phyloP scores from a whole-genome alignment of 23 tunicate genomes.

The Trididemnum miniatum region DNA sequence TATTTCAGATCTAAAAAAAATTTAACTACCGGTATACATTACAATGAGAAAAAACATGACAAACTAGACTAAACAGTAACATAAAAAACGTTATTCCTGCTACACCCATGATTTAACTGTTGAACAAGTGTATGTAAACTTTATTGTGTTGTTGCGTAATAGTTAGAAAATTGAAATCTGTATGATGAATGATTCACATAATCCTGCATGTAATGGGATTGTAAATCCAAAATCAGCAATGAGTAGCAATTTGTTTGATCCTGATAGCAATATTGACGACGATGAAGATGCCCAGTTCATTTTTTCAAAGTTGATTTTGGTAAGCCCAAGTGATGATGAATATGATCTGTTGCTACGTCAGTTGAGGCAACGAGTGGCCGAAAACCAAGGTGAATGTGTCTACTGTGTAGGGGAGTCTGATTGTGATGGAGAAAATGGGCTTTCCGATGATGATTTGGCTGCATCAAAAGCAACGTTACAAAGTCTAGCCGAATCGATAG shows the following conservation, averaged over 20 bases:
- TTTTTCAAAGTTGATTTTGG: slow-evolving; percentile 32
- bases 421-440: slow-evolving; percentile 61
- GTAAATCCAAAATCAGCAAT: too few species aligned
- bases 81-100: too few species aligned
- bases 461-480: slow-evolving; percentile 64
- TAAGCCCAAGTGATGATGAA: slow-evolving; percentile 79
- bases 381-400: slow-evolving; percentile 93
- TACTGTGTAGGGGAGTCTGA: slow-evolving; percentile 82
- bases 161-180: too few species aligned
- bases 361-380: slow-evolving; percentile 48
- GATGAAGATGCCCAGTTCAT: not conserved
- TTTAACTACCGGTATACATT: too few species aligned
- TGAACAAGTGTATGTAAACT: too few species aligned
- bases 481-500: slow-evolving; percentile 62
- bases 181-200: too few species aligned
- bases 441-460: slow-evolving; percentile 67
- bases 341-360: slow-evolving; percentile 60
- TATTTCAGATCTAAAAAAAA: too few species aligned
- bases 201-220: not conserved
- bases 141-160: too few species aligned
- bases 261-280: not conserved
- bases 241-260: slow-evolving; percentile 20
- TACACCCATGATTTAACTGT: too few species aligned
- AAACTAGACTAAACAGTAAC: too few species aligned
- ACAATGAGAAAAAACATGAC: too few species aligned